These are phyloP conservation scores for Dascillus cervinus DNA, from an alignment of 2,888 invertebrate genomes.

Conservation along the genomic window DNA sequence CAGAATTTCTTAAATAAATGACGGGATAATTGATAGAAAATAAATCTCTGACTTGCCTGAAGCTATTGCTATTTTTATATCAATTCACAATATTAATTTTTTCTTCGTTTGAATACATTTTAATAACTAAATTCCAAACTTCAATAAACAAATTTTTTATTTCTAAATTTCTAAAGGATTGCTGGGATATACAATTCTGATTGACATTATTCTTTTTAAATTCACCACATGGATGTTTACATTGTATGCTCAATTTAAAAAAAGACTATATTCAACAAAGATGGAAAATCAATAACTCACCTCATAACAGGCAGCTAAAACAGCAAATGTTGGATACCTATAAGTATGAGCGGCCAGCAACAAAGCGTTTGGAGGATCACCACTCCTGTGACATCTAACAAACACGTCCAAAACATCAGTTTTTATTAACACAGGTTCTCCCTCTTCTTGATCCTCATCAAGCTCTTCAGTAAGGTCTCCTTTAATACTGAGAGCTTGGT, in stretches of 20 bases:
- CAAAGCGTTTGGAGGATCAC: conserved; percentile 60
- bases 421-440: conserved; percentile 24
- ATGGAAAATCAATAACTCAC: conserved; percentile 34
- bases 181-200: too few relatives aligned
- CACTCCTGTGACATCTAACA: conserved; percentile 59
- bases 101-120: too few relatives aligned
- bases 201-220: too few relatives aligned
- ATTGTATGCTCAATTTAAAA: too few relatives aligned
- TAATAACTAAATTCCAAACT: too few relatives aligned
- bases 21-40: too few relatives aligned
- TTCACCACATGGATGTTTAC: too few relatives aligned
- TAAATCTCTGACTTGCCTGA: too few relatives aligned
- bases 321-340: conserved; percentile 54
- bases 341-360: conserved; percentile 51
- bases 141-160: too few relatives aligned
- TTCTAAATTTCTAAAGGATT: not conserved
- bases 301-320: conserved; percentile 64
- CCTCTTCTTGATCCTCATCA: conserved; percentile 39
- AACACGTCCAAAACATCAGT: conserved; percentile 54
- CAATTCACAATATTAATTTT: too few relatives aligned
- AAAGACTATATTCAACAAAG: not conserved
- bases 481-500: conserved; percentile 38
- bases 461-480: conserved; percentile 31
- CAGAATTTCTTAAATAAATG: too few relatives aligned
- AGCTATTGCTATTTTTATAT: too few relatives aligned